Percentiles rank a stretch among this genome's conserved stretches.
These are phyloP conservation scores for Leptocoma aspasia DNA, from an alignment of 2,113 vertebrate species.

Conservation along the genomic window DNA sequence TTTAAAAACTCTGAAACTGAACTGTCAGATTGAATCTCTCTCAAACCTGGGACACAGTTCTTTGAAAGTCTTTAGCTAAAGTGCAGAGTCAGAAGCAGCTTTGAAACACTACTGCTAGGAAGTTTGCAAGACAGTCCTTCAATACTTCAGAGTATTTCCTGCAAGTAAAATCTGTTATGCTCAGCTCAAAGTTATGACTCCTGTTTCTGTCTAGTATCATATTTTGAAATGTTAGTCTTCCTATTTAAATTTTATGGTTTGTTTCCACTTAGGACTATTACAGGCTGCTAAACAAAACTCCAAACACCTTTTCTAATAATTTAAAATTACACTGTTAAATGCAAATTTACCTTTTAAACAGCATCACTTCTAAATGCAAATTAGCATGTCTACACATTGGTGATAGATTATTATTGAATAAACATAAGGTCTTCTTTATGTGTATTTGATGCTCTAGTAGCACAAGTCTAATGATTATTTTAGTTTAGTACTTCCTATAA, in stretches of 20 bases:
- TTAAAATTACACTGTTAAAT: slow-evolving; percentile 23
- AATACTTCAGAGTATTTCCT: background rate
- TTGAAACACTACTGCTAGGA: background rate
- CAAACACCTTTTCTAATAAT: slow-evolving; percentile 38
- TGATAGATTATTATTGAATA: slow-evolving; percentile 42
- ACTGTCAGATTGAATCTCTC: slow-evolving; percentile 10
- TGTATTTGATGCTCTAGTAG: background rate
- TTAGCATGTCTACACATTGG: background rate
- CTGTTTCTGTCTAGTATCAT: background rate
- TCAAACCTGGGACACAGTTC: background rate
- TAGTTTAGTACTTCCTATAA: background rate
- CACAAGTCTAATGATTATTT: background rate
- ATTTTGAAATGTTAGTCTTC: slow-evolving; percentile 9
- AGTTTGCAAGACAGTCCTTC: background rate
- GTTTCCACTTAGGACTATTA: slow-evolving; percentile 49
- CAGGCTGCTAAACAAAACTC: slow-evolving; percentile 5
- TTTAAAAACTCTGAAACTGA: background rate
- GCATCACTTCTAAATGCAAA: slow-evolving; percentile 8
- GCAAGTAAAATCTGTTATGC: background rate
- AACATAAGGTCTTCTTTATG: slow-evolving; percentile 24
- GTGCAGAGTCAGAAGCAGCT: background rate
- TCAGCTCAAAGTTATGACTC: background rate
- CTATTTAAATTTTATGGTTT: slow-evolving; percentile 42
- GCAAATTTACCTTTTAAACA: slow-evolving; percentile 18
- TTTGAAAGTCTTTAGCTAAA: slow-evolving; percentile 3